Evolutionary conservation across 2,888 invertebrate species (phyloP).

Genomic region (Ochropleura leucogaster): DNA sequence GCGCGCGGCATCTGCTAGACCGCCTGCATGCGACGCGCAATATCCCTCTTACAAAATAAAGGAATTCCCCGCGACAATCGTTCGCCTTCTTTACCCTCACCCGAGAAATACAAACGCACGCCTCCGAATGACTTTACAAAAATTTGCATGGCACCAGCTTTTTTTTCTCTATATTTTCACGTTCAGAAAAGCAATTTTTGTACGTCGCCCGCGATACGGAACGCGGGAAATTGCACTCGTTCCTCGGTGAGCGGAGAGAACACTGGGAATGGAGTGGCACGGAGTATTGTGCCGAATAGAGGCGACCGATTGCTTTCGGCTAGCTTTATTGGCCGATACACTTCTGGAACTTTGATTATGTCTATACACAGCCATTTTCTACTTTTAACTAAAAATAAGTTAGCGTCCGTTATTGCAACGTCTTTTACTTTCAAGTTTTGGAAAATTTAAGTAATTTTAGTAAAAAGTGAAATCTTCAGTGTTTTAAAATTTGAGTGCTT

Average conservation of each 20-base stretch:
- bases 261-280: slow-evolving; percentile 84
- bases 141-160: slow-evolving; percentile 87
- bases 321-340: slow-evolving; percentile 80
- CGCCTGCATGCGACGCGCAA: slow-evolving; percentile 89
- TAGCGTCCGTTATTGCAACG: slow-evolving; percentile 36
- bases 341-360: slow-evolving; percentile 73
- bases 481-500: background rate
- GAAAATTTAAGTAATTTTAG: slow-evolving; percentile 13
- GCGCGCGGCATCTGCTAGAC: slow-evolving; percentile 79
- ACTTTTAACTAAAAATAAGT: slow-evolving; percentile 43
- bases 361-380: slow-evolving; percentile 61
- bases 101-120: slow-evolving; percentile 90
- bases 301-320: slow-evolving; percentile 84
- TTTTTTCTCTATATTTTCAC: slow-evolving; percentile 86
- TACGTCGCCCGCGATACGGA: slow-evolving; percentile 87
- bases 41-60: slow-evolving; percentile 90
- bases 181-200: slow-evolving; percentile 90
- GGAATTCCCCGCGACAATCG: slow-evolving; percentile 89
- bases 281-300: slow-evolving; percentile 81
- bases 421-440: slow-evolving; percentile 31
- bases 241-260: slow-evolving; percentile 81
- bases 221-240: slow-evolving; percentile 89
- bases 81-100: slow-evolving; percentile 86
- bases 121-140: slow-evolving; percentile 90
- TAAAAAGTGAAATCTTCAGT: slow-evolving; percentile 7